A percentile compares a stretch with the other conserved stretches of the same genome.
Conservation (phyloP, 2,113 vertebrate species). For the Engraulis encrasicolus region DNA sequence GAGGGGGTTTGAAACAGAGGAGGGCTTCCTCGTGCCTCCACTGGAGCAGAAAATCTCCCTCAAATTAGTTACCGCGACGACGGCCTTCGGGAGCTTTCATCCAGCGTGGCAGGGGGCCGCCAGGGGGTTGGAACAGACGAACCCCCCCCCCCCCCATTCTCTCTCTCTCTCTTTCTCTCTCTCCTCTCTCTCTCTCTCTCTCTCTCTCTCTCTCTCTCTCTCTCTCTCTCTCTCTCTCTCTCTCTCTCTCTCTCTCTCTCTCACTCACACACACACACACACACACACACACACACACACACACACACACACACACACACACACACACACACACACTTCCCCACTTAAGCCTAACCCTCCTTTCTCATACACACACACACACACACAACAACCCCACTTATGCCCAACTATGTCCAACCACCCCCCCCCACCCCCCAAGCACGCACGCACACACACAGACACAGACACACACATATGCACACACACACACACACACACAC, state of each 20-base stretch:
- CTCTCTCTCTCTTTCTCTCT: too few species aligned
- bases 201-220: too few species aligned
- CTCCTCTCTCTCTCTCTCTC: too few species aligned
- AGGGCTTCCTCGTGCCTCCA: conserved; percentile 80
- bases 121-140: conserved; percentile 61
- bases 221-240: too few species aligned
- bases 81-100: conserved; percentile 80
- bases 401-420: too few species aligned
- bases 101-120: conserved; percentile 62
- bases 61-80: conserved; percentile 80
- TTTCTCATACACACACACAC: conserved; percentile 48
- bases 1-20: conserved; percentile 29
- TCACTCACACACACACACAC: too few species aligned
- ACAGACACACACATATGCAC: background rate
- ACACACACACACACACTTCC: conserved; percentile 38
- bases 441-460: background rate
- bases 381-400: background rate
- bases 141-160: background rate
- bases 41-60: conserved; percentile 81
- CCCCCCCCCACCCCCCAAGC: background rate
- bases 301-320: background rate
- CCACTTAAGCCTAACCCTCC: conserved; percentile 51
- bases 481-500: background rate
- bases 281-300: too few species aligned
- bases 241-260: too few species aligned